These are phyloP conservation scores for Coleophora flavipennella DNA, from an alignment of 2,888 invertebrate species.

Conservation along the genomic window DNA sequence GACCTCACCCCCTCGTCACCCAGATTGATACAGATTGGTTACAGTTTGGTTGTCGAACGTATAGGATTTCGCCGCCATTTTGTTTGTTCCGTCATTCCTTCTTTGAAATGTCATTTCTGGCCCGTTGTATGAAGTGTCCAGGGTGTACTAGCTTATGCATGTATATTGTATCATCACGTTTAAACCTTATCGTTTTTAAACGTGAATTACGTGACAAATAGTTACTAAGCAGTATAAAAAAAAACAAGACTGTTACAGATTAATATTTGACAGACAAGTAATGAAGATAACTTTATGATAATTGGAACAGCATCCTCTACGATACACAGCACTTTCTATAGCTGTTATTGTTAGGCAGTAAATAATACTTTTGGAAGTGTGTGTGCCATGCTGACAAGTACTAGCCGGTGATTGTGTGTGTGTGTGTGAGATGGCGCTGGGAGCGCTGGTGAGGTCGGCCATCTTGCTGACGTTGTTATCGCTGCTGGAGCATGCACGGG, in stretches of 20 bases:
- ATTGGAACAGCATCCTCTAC: slow-evolving; percentile 20
- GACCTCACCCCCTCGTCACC: too few relatives aligned
- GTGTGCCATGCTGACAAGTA: slow-evolving; percentile 68
- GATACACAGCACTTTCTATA: slow-evolving; percentile 4
- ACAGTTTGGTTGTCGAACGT: too few relatives aligned
- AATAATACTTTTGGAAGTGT: slow-evolving; percentile 26
- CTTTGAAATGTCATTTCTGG: too few relatives aligned
- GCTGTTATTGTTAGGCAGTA: not conserved
- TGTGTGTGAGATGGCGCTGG: slow-evolving; percentile 59
- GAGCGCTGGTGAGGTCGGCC: slow-evolving; percentile 40
- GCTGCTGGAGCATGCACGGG: slow-evolving; percentile 34
- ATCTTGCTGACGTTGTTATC: slow-evolving; percentile 41
- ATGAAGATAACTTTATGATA: slow-evolving; percentile 12
- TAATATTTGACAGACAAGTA: slow-evolving; percentile 6
- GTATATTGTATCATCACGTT: too few relatives aligned
- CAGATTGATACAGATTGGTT: too few relatives aligned
- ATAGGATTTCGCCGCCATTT: too few relatives aligned
- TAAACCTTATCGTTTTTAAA: too few relatives aligned
- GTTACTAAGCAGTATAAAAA: not conserved
- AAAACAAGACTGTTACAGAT: slow-evolving; percentile 6
- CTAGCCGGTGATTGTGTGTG: slow-evolving; percentile 50
- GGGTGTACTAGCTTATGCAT: too few relatives aligned
- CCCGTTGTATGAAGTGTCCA: too few relatives aligned
- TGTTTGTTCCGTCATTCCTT: too few relatives aligned
- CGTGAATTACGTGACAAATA: not conserved